These are phyloP conservation scores for Eriocheir sinensis DNA, from an alignment of 1,140 invertebrate genomes.

Conservation along the genomic window DNA sequence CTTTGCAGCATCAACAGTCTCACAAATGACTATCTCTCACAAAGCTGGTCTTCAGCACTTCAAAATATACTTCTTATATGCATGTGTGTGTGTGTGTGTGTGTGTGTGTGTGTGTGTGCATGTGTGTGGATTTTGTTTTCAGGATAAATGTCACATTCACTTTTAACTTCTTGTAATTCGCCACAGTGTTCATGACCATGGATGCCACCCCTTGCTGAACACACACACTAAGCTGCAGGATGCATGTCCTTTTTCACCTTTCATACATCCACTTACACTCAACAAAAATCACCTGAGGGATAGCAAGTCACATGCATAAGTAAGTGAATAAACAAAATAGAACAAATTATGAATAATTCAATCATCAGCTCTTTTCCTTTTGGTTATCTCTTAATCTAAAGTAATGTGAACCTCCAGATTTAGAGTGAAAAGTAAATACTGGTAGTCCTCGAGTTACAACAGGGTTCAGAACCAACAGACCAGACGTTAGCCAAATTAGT, in stretches of 20 bases:
- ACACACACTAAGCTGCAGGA: background rate
- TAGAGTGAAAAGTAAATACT: too few species aligned
- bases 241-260: background rate
- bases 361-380: too few species aligned
- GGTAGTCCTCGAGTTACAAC: too few species aligned
- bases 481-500: background rate
- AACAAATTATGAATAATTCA: background rate
- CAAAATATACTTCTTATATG: background rate
- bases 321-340: background rate
- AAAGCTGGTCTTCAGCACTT: background rate
- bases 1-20: conserved; percentile 65
- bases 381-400: too few species aligned
- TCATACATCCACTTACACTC: background rate
- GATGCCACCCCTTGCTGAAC: background rate
- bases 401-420: too few species aligned
- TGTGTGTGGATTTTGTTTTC: too few species aligned
- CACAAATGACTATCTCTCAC: background rate
- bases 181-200: background rate
- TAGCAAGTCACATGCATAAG: background rate
- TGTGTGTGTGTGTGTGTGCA: too few species aligned
- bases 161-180: background rate
- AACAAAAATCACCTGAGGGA: background rate
- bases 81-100: too few species aligned
- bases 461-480: too few species aligned
- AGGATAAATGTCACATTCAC: background rate